A percentile compares a stretch with the other conserved stretches of the same genome.
Evolutionary conservation across 30 jellyfish, hydroid and myxozoan species (phyloP).

Genomic region (Rhopilema esculentum): DNA sequence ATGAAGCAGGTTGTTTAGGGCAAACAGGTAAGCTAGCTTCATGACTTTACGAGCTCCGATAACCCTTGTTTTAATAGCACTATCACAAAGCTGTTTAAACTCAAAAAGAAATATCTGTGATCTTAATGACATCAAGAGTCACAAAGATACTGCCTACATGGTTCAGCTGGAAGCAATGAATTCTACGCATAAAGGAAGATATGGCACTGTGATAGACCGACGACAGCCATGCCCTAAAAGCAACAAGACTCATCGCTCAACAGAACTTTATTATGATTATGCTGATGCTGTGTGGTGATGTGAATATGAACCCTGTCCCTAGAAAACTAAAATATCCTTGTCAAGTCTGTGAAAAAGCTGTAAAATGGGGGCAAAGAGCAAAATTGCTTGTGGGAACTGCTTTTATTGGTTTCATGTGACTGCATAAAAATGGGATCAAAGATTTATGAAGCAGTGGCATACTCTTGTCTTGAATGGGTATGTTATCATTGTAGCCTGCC

Average conservation of each 20-base stretch:
- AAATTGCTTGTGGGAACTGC: conserved; percentile 36
- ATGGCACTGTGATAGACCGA: neutral
- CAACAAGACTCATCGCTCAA: neutral
- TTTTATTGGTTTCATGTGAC: conserved; percentile 13
- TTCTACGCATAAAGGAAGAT: neutral
- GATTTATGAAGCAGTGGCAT: neutral
- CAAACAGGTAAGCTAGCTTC: conserved; percentile 80
- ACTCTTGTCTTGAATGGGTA: neutral
- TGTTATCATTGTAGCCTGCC: neutral
- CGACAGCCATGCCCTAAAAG: neutral
- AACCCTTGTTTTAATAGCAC: conserved; percentile 1
- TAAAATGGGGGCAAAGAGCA: conserved; percentile 47
- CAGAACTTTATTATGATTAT: neutral
- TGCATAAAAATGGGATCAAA: conserved; percentile 30
- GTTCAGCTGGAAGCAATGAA: neutral
- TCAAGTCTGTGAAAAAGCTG: conserved; percentile 31
- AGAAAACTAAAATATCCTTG: neutral
- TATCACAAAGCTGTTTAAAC: neutral
- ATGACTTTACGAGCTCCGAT: neutral
- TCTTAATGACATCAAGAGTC: neutral
- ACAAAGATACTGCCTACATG: neutral
- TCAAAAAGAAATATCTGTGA: neutral
- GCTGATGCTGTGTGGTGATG: neutral
- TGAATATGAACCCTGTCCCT: neutral
- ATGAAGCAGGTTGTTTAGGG: conserved; percentile 94